Evolutionary conservation across 1,140 invertebrate species (phyloP).

Genomic region (Druon quercuslanigerum): DNA sequence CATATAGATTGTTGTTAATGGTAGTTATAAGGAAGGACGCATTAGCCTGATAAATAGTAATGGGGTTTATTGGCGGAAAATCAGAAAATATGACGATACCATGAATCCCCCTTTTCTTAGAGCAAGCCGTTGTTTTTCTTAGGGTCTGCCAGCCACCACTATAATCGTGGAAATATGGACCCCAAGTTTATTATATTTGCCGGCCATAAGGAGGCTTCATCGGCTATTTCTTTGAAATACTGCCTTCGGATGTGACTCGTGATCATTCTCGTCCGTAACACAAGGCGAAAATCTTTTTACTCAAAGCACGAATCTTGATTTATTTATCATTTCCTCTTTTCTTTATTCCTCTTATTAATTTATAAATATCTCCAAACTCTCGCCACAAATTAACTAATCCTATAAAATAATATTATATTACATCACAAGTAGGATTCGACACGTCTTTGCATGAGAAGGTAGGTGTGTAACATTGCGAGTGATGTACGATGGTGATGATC

Average conservation of each 20-base stretch:
- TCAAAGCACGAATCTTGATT: slow-evolving; percentile 12
- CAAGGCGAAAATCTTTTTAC: slow-evolving; percentile 20
- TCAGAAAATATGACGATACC: slow-evolving; percentile 73
- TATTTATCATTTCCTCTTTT: background rate
- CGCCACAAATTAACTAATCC: too few species aligned
- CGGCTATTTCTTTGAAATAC: slow-evolving; percentile 72
- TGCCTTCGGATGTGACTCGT: slow-evolving; percentile 57
- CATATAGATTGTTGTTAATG: slow-evolving; percentile 74
- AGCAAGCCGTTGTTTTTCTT: slow-evolving; percentile 65
- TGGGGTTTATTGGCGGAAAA: slow-evolving; percentile 75
- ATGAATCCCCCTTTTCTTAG: slow-evolving; percentile 62
- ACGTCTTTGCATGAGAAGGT: too few species aligned
- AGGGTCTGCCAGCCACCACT: slow-evolving; percentile 58
- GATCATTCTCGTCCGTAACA: slow-evolving; percentile 50
- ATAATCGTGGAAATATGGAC: slow-evolving; percentile 72
- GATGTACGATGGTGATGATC: too few species aligned
- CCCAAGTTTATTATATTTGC: slow-evolving; percentile 74
- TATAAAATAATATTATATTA: too few species aligned
- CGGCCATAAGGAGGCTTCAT: slow-evolving; percentile 72
- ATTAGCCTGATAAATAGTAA: slow-evolving; percentile 77
- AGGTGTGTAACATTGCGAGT: too few species aligned
- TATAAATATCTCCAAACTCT: background rate
- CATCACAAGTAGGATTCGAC: too few species aligned
- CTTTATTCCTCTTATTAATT: background rate
- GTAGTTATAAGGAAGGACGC: slow-evolving; percentile 72